Percentiles rank a stretch among this genome's conserved stretches.
Conservation (phyloP, 2,888 invertebrate species). For the Dinocampus coccinellae region DNA sequence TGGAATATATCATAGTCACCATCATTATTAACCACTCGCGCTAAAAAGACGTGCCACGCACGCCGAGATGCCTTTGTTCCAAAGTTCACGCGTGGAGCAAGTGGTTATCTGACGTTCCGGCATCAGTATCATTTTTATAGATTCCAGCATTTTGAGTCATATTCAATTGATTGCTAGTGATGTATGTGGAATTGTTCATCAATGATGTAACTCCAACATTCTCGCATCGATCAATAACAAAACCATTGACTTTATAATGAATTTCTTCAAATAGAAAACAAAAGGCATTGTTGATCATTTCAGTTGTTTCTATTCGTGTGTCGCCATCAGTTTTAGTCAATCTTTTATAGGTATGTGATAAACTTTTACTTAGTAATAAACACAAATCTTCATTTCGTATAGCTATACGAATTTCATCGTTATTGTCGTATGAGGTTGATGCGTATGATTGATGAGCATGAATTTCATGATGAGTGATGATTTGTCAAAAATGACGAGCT, state of each 20-base stretch:
- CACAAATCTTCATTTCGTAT: slow-evolving; percentile 38
- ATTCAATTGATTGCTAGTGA: slow-evolving; percentile 48
- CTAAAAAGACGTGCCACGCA: too few species aligned
- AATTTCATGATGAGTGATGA: too few species aligned
- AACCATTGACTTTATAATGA: slow-evolving; percentile 60
- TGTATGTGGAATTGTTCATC: slow-evolving; percentile 60
- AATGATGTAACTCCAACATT: slow-evolving; percentile 58
- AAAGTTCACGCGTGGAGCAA: too few species aligned
- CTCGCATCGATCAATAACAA: slow-evolving; percentile 57
- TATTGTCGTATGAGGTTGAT: too few species aligned
- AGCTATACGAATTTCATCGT: too few species aligned
- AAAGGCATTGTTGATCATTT: slow-evolving; percentile 42
- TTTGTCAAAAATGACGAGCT: too few species aligned
- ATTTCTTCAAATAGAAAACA: slow-evolving; percentile 59
- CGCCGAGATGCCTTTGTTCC: too few species aligned
- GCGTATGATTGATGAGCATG: too few species aligned
- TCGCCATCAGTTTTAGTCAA: too few species aligned
- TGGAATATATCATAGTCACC: slow-evolving; percentile 53
- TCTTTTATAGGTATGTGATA: slow-evolving; percentile 33
- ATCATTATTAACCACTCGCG: slow-evolving; percentile 26
- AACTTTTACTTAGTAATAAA: slow-evolving; percentile 34
- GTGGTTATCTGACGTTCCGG: slow-evolving; percentile 35
- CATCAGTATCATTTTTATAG: slow-evolving; percentile 9
- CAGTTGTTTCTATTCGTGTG: not conserved
- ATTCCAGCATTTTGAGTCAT: slow-evolving; percentile 35